phyloP scores from a whole-genome alignment of 2,888 invertebrate species.

The Nephrotoma appendiculata region DNA sequence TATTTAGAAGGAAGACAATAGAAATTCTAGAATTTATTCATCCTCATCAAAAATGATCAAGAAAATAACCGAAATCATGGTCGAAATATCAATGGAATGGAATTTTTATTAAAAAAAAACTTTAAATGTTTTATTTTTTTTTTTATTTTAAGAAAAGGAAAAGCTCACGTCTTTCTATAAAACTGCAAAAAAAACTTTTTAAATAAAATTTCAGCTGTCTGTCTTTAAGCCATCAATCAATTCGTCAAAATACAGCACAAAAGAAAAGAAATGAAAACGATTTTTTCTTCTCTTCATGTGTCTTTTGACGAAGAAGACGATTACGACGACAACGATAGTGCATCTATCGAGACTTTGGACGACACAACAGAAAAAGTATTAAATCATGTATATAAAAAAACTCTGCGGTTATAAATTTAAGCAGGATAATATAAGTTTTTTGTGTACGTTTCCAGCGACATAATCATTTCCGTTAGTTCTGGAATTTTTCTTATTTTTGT shows the following conservation, averaged over 20 bases:
- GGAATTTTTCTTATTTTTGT: neutral
- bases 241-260: constrained; percentile 11
- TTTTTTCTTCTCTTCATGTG: neutral
- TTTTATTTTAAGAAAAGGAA: constrained; percentile 5
- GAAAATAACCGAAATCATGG: constrained; percentile 2
- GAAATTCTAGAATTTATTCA: neutral
- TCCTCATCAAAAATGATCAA: neutral
- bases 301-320: neutral
- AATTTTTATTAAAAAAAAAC: constrained; percentile 3
- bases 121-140: neutral
- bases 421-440: neutral
- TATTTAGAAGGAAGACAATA: neutral
- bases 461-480: neutral
- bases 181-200: neutral
- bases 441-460: neutral
- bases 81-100: constrained; percentile 3
- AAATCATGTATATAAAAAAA: neutral
- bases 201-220: constrained; percentile 17
- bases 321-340: neutral
- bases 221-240: constrained; percentile 17
- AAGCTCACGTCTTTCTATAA: constrained; percentile 7
- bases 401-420: neutral
- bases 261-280: neutral
- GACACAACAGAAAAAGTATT: neutral
- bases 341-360: neutral